Conservation (phyloP, 2,888 invertebrate genomes). For the Acanthoscelides obtectus region DNA sequence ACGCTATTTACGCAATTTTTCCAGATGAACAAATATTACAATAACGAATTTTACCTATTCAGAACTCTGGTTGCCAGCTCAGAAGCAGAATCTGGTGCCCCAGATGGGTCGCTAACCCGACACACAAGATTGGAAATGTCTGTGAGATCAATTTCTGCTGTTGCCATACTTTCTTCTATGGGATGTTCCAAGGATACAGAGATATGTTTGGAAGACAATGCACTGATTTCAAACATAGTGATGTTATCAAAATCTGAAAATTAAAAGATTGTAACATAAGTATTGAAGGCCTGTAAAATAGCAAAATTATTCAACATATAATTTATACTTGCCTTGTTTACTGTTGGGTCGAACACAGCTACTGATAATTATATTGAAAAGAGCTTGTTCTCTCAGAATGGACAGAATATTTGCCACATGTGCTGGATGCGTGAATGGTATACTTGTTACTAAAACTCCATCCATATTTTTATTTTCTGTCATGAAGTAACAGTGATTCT, state of each 20-base stretch:
- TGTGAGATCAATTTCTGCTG: conserved; percentile 81
- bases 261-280: background rate
- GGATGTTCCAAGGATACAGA: conserved; percentile 91
- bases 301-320: conserved; percentile 2
- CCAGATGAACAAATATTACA: too few species aligned
- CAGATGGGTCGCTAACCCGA: conserved; percentile 49
- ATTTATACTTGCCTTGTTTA: conserved; percentile 60
- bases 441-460: conserved; percentile 70
- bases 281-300: conserved; percentile 2
- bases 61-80: conserved; percentile 65
- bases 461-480: conserved; percentile 74
- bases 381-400: conserved; percentile 80
- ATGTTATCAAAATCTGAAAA: conserved; percentile 65
- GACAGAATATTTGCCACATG: conserved; percentile 86
- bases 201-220: conserved; percentile 84
- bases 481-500: conserved; percentile 90
- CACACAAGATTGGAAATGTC: conserved; percentile 79
- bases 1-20: too few species aligned
- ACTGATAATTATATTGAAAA: conserved; percentile 83
- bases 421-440: conserved; percentile 91
- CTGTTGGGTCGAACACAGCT: conserved; percentile 84
- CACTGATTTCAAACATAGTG: conserved; percentile 89
- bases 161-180: conserved; percentile 86
- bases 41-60: conserved; percentile 63
- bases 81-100: conserved; percentile 47